Evolutionary conservation across 2,797 vertebrate species (phyloP), one percentile per base, ranked within the genome.

Genomic region (Rallus crepitans): DNA sequence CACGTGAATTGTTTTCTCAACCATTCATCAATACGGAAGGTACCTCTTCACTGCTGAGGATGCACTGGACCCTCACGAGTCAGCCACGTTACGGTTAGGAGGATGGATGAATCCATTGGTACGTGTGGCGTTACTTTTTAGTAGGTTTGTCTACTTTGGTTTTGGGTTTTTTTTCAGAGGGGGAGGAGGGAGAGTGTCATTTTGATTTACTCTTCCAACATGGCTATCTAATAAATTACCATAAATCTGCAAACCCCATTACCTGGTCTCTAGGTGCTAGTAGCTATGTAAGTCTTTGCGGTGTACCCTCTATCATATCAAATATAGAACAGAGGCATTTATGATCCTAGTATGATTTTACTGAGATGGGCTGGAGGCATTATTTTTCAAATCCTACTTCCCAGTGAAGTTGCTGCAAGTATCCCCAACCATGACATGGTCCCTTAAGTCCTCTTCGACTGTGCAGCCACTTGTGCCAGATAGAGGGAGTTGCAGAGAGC

Each of bases 361-460:
- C 16, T 39, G 23, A 4, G 25, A 68, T 25, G 24, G 4, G 10
- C 6, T 5, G 1, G 33, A 21, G 35, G 8, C 25, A 31, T 55
- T 50, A 27, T 33, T 82, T 69, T 35, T 24, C 45, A 57, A 89
- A 53, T 61, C 12, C 45, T 27, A 6, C 17, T 24, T 81, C 33
- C 23, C 40, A 28, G 6, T 7, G 28, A 17, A 0, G 9, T 15
- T 53, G 55, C 40, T 72, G 59, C 7, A 11, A 28, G 35, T 4
- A 4, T 73, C 71, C 21, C 40, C 25, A 69, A 2, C 1, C 16
- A 31, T 39, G 6, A 15, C n/a, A 35, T 1, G 27, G 52, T 30
- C 33, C 48, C 0, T 0, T 27, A 50, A 40, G 31, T 12, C 11
- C 0, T 31, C 25, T 48, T 5, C 12, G 40, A 17, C 47, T 6